phyloP scores from a whole-genome alignment of 2,113 vertebrate species.

The Carassius auratus region DNA sequence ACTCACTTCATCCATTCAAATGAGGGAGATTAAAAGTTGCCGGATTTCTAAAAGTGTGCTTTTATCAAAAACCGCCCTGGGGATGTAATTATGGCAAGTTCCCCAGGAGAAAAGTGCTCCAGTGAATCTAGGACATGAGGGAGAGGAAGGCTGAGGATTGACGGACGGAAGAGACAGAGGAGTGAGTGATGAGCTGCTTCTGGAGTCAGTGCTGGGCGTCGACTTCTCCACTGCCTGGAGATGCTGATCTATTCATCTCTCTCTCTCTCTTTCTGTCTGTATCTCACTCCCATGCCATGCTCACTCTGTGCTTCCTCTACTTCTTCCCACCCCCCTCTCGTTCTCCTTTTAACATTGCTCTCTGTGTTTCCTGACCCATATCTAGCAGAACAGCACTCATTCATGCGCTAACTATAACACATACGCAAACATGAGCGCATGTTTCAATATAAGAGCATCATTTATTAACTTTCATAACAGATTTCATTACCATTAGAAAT shows the following conservation, averaged over 20 bases:
- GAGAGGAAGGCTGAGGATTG: constrained; percentile 32
- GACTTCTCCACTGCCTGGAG: constrained; percentile 55
- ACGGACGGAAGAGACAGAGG: constrained; percentile 5
- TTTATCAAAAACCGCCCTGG: not conserved
- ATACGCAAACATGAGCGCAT: not conserved
- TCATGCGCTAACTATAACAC: constrained; percentile 15
- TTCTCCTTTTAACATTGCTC: constrained; percentile 17
- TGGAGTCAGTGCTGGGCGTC: constrained; percentile 67
- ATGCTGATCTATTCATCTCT: constrained; percentile 44
- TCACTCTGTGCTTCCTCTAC: constrained; percentile 14
- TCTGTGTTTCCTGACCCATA: constrained; percentile 46
- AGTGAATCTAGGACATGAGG: constrained; percentile 20
- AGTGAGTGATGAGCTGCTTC: constrained; percentile 63
- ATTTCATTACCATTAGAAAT: too few relatives aligned
- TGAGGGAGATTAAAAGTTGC: not conserved
- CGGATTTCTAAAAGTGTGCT: constrained; percentile 15
- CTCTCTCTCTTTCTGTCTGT: constrained; percentile 19
- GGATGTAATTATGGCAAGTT: not conserved
- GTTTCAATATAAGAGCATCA: not conserved
- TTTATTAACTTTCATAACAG: too few relatives aligned
- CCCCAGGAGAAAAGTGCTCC: not conserved
- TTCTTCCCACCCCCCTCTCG: constrained; percentile 4
- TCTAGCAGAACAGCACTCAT: constrained; percentile 19
- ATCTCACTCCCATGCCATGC: not conserved
- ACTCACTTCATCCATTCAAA: constrained; percentile 28